Conservation (phyloP, 2,888 invertebrate genomes). For the Cheilosia impressa region DNA sequence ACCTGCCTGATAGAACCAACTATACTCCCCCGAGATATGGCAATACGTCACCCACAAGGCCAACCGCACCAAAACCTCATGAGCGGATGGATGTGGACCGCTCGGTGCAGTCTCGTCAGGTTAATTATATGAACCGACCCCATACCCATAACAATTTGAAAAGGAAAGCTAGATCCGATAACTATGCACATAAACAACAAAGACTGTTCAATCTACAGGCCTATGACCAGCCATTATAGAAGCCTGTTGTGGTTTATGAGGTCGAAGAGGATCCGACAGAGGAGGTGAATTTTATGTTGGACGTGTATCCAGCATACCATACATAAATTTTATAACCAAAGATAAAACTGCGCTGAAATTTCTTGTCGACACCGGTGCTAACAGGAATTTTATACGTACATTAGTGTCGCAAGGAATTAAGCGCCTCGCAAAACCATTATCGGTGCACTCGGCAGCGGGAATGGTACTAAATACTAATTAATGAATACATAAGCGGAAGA, state of each 20-base stretch:
- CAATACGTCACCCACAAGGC: background rate
- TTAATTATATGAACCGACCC: conserved; percentile 31
- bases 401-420: background rate
- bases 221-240: background rate
- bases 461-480: background rate
- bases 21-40: background rate
- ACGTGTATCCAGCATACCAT: conserved; percentile 17
- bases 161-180: conserved; percentile 2
- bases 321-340: background rate
- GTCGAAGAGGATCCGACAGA: background rate
- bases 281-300: conserved; percentile 21
- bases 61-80: background rate
- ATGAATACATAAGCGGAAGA: background rate
- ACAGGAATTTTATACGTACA: no score
- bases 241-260: background rate
- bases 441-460: conserved; percentile 1
- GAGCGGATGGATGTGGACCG: conserved; percentile 3
- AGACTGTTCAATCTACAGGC: background rate
- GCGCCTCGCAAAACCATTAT: conserved; percentile 5
- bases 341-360: background rate
- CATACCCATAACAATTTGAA: background rate
- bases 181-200: background rate
- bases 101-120: background rate
- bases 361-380: background rate
- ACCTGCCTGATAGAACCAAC: background rate